phyloP scores from a whole-genome alignment of 2,113 vertebrate genomes.

The Oplegnathus fasciatus region DNA sequence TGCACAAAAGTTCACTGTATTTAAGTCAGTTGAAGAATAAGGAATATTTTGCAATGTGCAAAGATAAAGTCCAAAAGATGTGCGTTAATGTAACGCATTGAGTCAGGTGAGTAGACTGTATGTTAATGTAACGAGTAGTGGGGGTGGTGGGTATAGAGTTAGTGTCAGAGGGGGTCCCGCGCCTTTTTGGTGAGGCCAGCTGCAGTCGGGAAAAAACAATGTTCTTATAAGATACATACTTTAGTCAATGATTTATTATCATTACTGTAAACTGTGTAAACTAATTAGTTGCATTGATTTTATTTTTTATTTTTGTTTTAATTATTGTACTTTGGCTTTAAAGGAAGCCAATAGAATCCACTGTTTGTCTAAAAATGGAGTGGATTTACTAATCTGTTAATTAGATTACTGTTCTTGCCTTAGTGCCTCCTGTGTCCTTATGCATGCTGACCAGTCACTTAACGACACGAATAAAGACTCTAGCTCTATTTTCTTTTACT shows the following conservation, averaged over 20 bases:
- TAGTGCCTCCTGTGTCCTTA: conserved; percentile 39
- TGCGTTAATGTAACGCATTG: no score
- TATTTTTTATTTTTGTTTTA: neutral
- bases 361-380: conserved; percentile 73
- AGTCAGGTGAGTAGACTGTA: no score
- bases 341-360: neutral
- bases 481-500: neutral
- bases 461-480: conserved; percentile 13
- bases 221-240: fast-evolving
- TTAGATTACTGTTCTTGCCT: conserved; percentile 76
- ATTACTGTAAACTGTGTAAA: neutral
- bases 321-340: neutral
- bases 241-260: neutral
- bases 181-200: no score
- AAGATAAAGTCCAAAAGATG: no score
- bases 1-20: no score
- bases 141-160: no score
- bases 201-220: neutral
- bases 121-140: no score
- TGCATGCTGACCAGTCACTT: conserved; percentile 46
- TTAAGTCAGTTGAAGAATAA: no score
- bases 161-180: no score
- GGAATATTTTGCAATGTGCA: no score
- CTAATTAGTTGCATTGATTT: neutral
- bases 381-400: conserved; percentile 84